These are phyloP conservation scores for Palaemon carinicauda DNA, from an alignment of 1,140 invertebrate species.

Conservation along the genomic window DNA sequence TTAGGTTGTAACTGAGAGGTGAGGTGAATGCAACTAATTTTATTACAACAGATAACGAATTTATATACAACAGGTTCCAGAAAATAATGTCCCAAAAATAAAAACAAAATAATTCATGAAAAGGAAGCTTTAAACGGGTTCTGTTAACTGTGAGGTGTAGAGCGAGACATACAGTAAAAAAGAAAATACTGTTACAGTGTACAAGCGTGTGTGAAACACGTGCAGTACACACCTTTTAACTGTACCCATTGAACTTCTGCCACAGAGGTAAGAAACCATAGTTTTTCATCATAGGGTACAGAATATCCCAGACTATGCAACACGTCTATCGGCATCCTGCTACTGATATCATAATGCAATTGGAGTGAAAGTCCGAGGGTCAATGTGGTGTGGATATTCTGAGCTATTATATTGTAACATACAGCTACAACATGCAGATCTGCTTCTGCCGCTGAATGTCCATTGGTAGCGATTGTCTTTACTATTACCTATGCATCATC, in stretches of 20 bases:
- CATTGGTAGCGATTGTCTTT: neutral
- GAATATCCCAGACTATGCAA: neutral
- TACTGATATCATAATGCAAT: neutral
- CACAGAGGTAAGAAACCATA: neutral
- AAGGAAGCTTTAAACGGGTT: too few relatives aligned
- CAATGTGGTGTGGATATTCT: constrained; percentile 10
- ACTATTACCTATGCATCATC: constrained; percentile 6
- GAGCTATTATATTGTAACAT: constrained; percentile 3
- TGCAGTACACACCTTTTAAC: too few relatives aligned
- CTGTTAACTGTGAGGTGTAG: too few relatives aligned
- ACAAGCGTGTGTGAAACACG: too few relatives aligned
- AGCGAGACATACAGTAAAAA: too few relatives aligned
- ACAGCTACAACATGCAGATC: neutral
- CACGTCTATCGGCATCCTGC: neutral
- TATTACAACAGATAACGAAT: too few relatives aligned
- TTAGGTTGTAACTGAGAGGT: too few relatives aligned
- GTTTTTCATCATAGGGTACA: neutral
- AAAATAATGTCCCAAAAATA: too few relatives aligned
- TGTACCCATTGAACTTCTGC: neutral
- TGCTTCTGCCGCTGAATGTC: neutral
- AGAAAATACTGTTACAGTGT: too few relatives aligned
- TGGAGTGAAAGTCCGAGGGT: neutral
- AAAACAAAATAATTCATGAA: too few relatives aligned
- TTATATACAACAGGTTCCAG: too few relatives aligned
- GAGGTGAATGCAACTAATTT: too few relatives aligned